Evolutionary conservation across 2,797 vertebrate genomes (phyloP).

Genomic region (Propithecus deckenii): DNA sequence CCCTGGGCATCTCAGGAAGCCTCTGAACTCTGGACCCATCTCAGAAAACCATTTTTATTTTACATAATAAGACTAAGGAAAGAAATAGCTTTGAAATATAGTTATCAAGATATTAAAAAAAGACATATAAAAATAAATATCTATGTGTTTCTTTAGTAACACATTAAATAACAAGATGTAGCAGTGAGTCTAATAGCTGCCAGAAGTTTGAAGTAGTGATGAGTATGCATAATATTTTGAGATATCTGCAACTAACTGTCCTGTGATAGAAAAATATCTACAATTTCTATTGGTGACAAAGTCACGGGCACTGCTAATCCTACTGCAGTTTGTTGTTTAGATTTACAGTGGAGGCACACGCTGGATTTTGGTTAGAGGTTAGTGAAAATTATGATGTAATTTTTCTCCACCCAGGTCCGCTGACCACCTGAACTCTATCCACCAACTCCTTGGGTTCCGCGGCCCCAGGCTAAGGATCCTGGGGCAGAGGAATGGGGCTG

Average conservation of each 20-base stretch:
- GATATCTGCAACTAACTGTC: not conserved
- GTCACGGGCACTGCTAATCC: not conserved
- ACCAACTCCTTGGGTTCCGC: not conserved
- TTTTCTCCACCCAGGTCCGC: not conserved
- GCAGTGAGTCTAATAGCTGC: not conserved
- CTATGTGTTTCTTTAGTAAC: not conserved
- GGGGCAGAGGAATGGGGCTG: not conserved
- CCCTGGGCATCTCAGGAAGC: not conserved
- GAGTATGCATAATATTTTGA: no score
- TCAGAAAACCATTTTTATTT: not conserved
- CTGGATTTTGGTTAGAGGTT: not conserved
- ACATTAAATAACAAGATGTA: not conserved
- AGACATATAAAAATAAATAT: not conserved
- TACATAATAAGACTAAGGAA: not conserved
- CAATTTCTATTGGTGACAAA: not conserved
- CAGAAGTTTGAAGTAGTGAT: not conserved
- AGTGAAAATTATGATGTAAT: not conserved
- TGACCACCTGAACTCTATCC: not conserved
- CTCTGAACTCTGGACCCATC: not conserved
- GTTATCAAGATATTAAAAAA: not conserved
- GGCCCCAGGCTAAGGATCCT: not conserved
- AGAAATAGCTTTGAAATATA: not conserved
- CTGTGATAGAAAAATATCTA: not conserved
- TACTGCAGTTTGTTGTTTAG: not conserved
- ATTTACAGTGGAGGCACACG: not conserved